Conservation (phyloP, 2,888 invertebrate species). For the Scrobipalpa costella region DNA sequence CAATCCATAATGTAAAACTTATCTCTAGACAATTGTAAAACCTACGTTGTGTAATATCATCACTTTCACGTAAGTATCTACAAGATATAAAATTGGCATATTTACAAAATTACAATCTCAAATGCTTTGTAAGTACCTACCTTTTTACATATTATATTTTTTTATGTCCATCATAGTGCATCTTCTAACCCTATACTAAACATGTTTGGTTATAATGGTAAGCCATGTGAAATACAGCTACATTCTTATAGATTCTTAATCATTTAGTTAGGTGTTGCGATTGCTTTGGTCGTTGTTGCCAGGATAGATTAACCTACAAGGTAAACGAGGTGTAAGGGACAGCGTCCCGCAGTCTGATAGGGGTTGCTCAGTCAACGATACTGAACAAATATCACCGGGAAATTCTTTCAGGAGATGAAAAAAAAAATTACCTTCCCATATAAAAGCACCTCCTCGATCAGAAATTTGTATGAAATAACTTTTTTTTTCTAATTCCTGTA, state of each 20-base stretch:
- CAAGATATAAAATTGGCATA: conserved; percentile 5
- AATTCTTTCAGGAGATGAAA: too few relatives aligned
- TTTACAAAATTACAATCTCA: conserved; percentile 12
- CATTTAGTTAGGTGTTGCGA: not conserved
- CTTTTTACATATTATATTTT: not conserved
- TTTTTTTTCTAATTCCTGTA: too few relatives aligned
- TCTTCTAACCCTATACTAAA: not conserved
- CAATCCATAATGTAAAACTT: conserved; percentile 14
- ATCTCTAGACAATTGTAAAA: not conserved
- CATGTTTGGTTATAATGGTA: conserved; percentile 20
- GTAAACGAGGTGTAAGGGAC: too few relatives aligned
- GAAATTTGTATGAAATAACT: too few relatives aligned
- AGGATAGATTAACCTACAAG: not conserved
- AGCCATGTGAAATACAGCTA: conserved; percentile 4
- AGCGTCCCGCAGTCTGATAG: too few relatives aligned
- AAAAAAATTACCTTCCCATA: too few relatives aligned
- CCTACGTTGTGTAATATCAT: not conserved
- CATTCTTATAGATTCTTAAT: not conserved
- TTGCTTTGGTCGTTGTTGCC: not conserved
- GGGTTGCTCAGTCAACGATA: too few relatives aligned
- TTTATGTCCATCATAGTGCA: not conserved
- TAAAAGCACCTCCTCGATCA: too few relatives aligned
- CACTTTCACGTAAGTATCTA: conserved; percentile 11
- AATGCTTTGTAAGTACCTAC: not conserved
- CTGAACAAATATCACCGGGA: too few relatives aligned